These are phyloP conservation scores for Doryteuthis pealeii DNA, from an alignment of 1,140 invertebrate genomes.

Conservation along the genomic window DNA sequence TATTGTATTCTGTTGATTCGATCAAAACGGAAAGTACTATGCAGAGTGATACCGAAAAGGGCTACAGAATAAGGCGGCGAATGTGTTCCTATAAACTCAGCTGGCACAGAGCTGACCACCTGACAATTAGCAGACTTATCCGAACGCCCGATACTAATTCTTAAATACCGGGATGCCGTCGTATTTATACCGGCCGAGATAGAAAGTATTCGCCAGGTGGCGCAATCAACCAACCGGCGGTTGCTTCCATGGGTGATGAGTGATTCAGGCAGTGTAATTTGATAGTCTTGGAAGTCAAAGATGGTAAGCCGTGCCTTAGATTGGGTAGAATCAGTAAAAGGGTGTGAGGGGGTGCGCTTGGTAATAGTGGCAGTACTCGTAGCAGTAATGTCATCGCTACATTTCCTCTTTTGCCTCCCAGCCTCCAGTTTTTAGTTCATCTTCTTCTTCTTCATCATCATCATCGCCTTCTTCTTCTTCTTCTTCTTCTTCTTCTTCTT, in stretches of 20 bases:
- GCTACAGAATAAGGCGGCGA: constrained; percentile 24
- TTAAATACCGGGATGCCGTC: background rate
- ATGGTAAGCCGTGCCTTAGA: background rate
- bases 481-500: too few relatives aligned
- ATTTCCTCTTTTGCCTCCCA: too few relatives aligned
- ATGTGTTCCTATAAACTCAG: constrained; percentile 21
- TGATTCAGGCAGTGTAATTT: background rate
- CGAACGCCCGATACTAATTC: constrained; percentile 10
- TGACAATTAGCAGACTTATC: constrained; percentile 14
- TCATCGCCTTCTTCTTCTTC: too few relatives aligned
- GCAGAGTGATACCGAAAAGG: constrained; percentile 25
- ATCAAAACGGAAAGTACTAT: constrained; percentile 18
- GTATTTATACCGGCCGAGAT: constrained; percentile 11
- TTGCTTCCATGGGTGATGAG: background rate
- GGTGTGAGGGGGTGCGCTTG: too few relatives aligned
- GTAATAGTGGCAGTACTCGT: too few relatives aligned
- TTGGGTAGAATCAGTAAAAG: background rate
- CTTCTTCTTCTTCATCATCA: too few relatives aligned
- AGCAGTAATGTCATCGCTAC: too few relatives aligned
- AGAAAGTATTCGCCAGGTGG: background rate
- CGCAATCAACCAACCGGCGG: constrained; percentile 2
- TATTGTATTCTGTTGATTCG: constrained; percentile 18
- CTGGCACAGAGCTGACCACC: background rate
- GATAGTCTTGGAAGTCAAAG: constrained; percentile 2
- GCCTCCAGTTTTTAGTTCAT: too few relatives aligned